Conservation (phyloP, 1,140 invertebrate species). For the Tetranychus cinnabarinus region DNA sequence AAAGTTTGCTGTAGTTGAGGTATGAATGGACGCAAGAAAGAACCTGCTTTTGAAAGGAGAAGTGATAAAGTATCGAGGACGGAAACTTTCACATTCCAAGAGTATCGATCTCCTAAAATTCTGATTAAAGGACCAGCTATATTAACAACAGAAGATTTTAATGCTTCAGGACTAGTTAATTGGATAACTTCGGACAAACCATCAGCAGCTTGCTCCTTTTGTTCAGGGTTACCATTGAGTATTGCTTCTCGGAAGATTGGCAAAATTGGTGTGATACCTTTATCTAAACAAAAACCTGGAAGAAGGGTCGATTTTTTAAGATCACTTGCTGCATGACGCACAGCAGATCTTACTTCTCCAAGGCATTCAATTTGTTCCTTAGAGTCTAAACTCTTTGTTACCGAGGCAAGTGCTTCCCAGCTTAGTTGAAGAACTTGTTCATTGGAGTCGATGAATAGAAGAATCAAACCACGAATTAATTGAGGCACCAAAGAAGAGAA, state of each 20-base stretch:
- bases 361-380: constrained; percentile 59
- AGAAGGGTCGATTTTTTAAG: constrained; percentile 39
- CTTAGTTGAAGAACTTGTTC: constrained; percentile 53
- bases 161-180: constrained; percentile 50
- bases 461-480: constrained; percentile 59
- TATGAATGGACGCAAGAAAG: constrained; percentile 85
- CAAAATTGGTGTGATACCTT: constrained; percentile 77
- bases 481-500: constrained; percentile 58
- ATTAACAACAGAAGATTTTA: constrained; percentile 83
- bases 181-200: constrained; percentile 77
- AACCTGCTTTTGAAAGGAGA: constrained; percentile 67
- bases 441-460: constrained; percentile 55
- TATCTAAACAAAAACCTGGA: constrained; percentile 83
- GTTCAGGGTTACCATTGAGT: constrained; percentile 71
- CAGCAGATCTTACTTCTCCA: constrained; percentile 64
- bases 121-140: constrained; percentile 92
- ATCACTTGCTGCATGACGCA: constrained; percentile 66
- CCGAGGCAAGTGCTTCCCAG: constrained; percentile 69
- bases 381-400: constrained; percentile 62
- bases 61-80: constrained; percentile 79
- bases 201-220: constrained; percentile 82
- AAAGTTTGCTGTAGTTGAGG: constrained; percentile 96
- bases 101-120: constrained; percentile 85
- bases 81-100: constrained; percentile 74
- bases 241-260: constrained; percentile 89